phyloP scores from a whole-genome alignment of 2,113 vertebrate species.

The Tragelaphus strepsiceros region DNA sequence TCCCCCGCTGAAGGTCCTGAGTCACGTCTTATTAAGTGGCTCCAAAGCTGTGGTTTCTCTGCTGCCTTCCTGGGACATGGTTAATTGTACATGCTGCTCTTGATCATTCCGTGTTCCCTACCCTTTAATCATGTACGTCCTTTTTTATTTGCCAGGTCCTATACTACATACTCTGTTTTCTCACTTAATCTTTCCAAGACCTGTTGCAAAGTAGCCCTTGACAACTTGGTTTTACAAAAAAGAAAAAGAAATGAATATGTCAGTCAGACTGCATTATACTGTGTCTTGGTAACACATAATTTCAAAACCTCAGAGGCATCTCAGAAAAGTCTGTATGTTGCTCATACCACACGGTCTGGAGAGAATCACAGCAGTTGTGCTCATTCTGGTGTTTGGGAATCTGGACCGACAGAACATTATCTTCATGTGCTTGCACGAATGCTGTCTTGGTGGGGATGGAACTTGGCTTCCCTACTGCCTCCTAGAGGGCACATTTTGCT shows the following conservation, averaged over 20 bases:
- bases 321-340: too few relatives aligned
- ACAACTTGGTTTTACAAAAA: neutral
- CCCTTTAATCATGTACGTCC: neutral
- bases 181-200: neutral
- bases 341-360: neutral
- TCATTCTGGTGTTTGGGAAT: neutral
- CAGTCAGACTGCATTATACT: neutral
- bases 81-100: neutral
- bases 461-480: neutral
- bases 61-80: neutral
- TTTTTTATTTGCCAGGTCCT: neutral
- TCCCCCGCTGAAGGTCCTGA: neutral
- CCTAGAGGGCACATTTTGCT: neutral
- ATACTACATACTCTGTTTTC: neutral
- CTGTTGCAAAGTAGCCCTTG: neutral
- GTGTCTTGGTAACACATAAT: neutral
- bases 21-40: neutral
- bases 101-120: neutral
- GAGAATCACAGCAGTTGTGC: fast-evolving
- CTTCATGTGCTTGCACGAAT: neutral
- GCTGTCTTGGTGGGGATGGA: fast-evolving
- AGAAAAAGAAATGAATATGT: neutral
- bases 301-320: neutral
- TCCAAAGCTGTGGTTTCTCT: neutral
- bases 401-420: neutral